Percentiles rank a stretch among this genome's conserved stretches.
Evolutionary conservation across 2,113 vertebrate species (phyloP).

Genomic region (Paradisaea rubra): DNA sequence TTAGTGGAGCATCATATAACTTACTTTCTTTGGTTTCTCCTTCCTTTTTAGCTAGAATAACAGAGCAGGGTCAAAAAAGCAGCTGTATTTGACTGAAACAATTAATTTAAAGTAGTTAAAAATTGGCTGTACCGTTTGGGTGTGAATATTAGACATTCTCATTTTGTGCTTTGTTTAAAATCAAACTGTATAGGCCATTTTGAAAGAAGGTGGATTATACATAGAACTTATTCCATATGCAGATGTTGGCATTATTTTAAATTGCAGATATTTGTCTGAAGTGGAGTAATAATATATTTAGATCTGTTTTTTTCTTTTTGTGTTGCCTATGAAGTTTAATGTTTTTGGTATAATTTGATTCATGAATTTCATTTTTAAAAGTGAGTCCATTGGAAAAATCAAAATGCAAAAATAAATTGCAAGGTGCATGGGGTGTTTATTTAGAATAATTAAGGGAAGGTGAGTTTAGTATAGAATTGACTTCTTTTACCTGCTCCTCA

Average conservation of each 20-base stretch:
- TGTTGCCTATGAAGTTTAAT: not conserved
- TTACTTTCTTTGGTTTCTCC: constrained; percentile 20
- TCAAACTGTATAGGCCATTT: not conserved
- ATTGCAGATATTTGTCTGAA: not conserved
- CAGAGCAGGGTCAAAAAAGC: constrained; percentile 25
- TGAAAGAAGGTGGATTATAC: not conserved
- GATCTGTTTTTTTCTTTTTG: not conserved
- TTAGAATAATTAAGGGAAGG: not conserved
- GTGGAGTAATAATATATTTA: not conserved
- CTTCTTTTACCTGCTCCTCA: constrained; percentile 41
- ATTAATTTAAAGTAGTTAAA: constrained; percentile 6
- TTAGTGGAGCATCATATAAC: constrained; percentile 49
- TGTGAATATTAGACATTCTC: not conserved
- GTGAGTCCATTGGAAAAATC: not conserved
- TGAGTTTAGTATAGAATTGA: not conserved
- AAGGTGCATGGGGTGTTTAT: not conserved
- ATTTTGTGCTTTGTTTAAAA: not conserved
- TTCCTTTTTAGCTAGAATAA: constrained; percentile 33
- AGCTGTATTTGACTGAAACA: not conserved
- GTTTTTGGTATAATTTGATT: not conserved
- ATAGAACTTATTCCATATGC: not conserved
- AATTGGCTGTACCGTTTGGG: not conserved
- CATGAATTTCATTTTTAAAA: not conserved
- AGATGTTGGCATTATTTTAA: not conserved
- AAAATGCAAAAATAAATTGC: not conserved